These are phyloP conservation scores for Numida meleagris DNA, from an alignment of 2,113 vertebrate genomes.

Conservation along the genomic window DNA sequence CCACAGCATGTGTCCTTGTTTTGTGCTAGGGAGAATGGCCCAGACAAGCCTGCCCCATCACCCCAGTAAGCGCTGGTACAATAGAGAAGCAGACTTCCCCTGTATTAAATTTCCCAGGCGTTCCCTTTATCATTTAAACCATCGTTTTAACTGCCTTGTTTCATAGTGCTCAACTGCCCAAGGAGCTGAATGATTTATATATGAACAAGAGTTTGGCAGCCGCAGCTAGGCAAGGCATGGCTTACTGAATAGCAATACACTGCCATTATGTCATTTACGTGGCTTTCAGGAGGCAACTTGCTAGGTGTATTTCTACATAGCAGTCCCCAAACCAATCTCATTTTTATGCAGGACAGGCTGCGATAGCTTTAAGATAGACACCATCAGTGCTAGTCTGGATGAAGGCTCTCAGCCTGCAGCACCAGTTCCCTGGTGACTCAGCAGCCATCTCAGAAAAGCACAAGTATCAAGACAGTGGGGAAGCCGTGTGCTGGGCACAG, in stretches of 20 bases:
- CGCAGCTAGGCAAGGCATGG: neutral
- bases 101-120: slow-evolving; percentile 67
- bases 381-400: accelerated
- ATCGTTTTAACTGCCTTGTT: slow-evolving; percentile 56
- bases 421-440: neutral
- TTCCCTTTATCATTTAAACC: slow-evolving; percentile 58
- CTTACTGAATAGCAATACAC: neutral
- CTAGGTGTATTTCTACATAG: neutral
- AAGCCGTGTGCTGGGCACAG: neutral
- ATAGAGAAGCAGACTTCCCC: slow-evolving; percentile 61
- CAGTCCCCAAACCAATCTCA: neutral
- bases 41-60: slow-evolving; percentile 62
- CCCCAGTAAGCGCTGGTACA: slow-evolving; percentile 50
- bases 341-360: neutral
- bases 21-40: slow-evolving; percentile 26
- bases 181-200: slow-evolving; percentile 63
- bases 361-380: neutral
- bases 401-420: neutral
- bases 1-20: slow-evolving; percentile 15
- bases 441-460: neutral
- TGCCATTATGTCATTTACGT: neutral
- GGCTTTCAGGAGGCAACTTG: neutral
- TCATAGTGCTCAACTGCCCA: slow-evolving; percentile 57
- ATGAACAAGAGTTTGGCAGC: slow-evolving; percentile 51
- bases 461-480: neutral